Conservation (phyloP, 2,888 invertebrate genomes). For the Panzeria rudis region DNA sequence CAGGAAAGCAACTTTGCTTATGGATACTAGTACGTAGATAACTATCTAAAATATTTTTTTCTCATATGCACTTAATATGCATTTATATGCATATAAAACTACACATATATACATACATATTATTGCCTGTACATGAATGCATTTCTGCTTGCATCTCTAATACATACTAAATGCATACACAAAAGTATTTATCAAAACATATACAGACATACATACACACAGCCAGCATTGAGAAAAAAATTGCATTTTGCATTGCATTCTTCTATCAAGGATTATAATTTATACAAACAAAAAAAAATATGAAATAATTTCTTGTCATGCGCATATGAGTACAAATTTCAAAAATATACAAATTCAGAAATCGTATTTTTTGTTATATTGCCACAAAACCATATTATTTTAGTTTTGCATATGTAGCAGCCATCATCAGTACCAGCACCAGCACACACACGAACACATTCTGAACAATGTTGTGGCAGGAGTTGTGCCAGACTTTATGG, state of each 20-base stretch:
- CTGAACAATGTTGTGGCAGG: neutral
- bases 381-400: conserved; percentile 67
- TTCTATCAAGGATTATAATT: conserved; percentile 63
- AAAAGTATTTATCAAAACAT: conserved; percentile 6
- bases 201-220: neutral
- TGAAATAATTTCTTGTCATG: conserved; percentile 56
- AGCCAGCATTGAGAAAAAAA: conserved; percentile 32
- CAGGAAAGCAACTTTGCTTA: neutral
- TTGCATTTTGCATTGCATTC: conserved; percentile 60
- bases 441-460: neutral
- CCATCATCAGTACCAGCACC: conserved; percentile 33
- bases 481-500: neutral
- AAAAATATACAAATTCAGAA: conserved; percentile 33
- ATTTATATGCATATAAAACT: conserved; percentile 19
- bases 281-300: conserved; percentile 37
- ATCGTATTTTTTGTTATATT: conserved; percentile 23
- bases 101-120: neutral
- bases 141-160: conserved; percentile 52
- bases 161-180: conserved; percentile 72
- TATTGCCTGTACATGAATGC: conserved; percentile 45
- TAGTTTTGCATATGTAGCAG: conserved; percentile 63
- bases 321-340: conserved; percentile 33
- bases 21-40: conserved; percentile 24
- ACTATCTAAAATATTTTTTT: conserved; percentile 38
- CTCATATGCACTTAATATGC: conserved; percentile 42